Conservation (phyloP, 1,140 invertebrate species). For the Ceratitis capitata region DNA sequence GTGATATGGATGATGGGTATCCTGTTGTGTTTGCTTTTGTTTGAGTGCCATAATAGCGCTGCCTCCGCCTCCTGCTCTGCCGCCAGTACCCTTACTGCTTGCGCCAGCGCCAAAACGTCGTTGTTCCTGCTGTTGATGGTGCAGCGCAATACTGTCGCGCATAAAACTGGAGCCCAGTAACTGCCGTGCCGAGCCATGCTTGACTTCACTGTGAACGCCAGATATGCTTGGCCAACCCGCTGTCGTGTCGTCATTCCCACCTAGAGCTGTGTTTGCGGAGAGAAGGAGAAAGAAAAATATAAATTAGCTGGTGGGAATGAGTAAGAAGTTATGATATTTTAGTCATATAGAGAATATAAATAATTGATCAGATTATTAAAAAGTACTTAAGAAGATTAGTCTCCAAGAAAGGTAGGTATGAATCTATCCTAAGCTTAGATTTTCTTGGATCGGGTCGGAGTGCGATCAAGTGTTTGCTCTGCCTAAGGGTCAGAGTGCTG, state of each 20-base stretch:
- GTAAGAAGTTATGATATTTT: background rate
- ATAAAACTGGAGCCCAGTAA: constrained; percentile 70
- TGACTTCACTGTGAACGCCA: constrained; percentile 52
- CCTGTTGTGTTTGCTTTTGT: constrained; percentile 40
- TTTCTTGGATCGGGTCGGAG: too few relatives aligned
- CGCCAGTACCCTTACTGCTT: too few relatives aligned
- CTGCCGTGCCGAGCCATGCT: constrained; percentile 69
- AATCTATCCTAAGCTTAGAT: too few relatives aligned
- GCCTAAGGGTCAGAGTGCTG: too few relatives aligned
- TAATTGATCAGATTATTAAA: background rate
- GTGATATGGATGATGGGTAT: constrained; percentile 38
- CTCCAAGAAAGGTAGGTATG: too few relatives aligned
- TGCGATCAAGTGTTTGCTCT: too few relatives aligned
- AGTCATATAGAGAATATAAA: background rate
- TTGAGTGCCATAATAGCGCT: constrained; percentile 37
- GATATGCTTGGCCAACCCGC: constrained; percentile 29
- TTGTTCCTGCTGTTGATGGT: constrained; percentile 43
- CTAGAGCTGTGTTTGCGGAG: constrained; percentile 24
- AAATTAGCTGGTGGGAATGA: background rate
- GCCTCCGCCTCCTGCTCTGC: background rate
- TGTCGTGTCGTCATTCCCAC: constrained; percentile 40
- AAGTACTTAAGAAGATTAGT: background rate
- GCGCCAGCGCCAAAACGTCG: constrained; percentile 41
- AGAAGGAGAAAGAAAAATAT: background rate
- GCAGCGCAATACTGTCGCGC: constrained; percentile 54